Base-by-base conservation (phyloP, 2,797 vertebrate genomes). In the Etheostoma perlongum region DNA sequence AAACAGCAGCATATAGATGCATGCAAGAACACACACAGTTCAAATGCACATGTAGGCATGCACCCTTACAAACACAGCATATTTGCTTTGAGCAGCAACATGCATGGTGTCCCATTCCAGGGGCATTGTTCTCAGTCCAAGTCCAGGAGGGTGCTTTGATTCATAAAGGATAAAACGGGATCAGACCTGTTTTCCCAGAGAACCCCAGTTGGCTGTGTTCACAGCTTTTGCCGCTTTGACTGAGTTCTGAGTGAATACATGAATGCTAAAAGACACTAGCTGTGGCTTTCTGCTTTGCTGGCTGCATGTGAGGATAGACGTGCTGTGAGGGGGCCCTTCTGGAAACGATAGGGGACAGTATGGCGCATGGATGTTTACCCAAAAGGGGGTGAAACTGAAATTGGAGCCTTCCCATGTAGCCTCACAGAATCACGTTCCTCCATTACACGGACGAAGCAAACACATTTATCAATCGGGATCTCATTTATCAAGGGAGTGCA, bases 221-320 rank as follows among this genome's bases (percentile, higher is more conserved):
- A 62, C 72, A 78, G 89, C 68, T 68, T 87, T 86, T 72, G 71
- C 88, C 0, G 78, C 85, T 91, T 91, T 88, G 86, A 90, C 75
- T 23, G 82, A 86, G 86, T 90, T 93, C 91, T 91, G 80, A 92
- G 79, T 74, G 91, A 93, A 93, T 93, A 87, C 86, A 94, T 94
- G 88, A 92, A 93, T 93, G 79, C 58, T 82, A 73, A 92, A 88
- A 85, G 74, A 84, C 54, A 18, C 70, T 72, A 23, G 54, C 79
- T 67, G 79, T 16, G 58, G 68, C 62, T 76, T 54, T 44, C 44
- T 2, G 21, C 74, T 79, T 55, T 42, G 66, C 71, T 59, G 40
- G 78, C 69, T 79, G 49, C 51, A 61, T 82, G 76, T 81, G 85
- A 81, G 72, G 78, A 74, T 68, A 47, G 53, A 9, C 67, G 63